These are phyloP conservation scores for Synergus laeviventris DNA, from an alignment of 2,888 invertebrate genomes.

Conservation along the genomic window DNA sequence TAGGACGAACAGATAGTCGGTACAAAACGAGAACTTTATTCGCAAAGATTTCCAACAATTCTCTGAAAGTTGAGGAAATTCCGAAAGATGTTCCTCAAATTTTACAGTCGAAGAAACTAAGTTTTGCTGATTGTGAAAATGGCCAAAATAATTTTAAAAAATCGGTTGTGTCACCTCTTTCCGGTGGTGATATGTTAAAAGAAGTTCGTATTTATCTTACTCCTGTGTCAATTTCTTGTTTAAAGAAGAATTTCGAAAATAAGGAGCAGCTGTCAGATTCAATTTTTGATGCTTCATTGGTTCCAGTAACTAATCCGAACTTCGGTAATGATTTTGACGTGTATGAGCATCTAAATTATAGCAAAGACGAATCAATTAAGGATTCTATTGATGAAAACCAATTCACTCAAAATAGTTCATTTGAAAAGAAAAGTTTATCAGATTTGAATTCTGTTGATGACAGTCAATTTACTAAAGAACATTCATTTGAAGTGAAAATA, in stretches of 20 bases:
- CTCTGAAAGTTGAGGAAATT: neutral
- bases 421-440: neutral
- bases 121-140: neutral
- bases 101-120: neutral
- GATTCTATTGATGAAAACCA: neutral
- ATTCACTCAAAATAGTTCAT: neutral
- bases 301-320: neutral
- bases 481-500: neutral
- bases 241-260: neutral
- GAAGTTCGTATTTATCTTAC: neutral
- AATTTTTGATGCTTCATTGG: neutral
- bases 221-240: neutral
- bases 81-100: neutral
- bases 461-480: neutral
- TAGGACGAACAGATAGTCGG: neutral
- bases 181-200: neutral
- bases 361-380: neutral
- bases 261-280: neutral
- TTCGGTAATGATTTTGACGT: neutral
- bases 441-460: neutral
- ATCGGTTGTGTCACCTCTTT: neutral
- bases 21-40: too few species aligned
- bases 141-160: neutral
- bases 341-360: slow-evolving; percentile 5
- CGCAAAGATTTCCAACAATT: neutral